phyloP scores from a whole-genome alignment of 2,113 vertebrate genomes.

The Paratilapia polleni region DNA sequence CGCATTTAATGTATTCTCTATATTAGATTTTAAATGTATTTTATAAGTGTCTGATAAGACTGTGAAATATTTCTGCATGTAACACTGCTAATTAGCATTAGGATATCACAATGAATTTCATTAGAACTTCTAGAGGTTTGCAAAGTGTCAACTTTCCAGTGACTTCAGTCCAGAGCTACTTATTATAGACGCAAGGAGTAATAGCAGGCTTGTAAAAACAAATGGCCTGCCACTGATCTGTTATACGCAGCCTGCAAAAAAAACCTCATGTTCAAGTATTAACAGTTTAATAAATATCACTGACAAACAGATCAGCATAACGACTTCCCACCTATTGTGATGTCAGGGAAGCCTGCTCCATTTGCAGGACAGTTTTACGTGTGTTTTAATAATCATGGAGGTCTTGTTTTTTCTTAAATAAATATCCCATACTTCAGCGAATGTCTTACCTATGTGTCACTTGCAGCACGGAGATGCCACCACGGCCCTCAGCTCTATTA shows the following conservation, averaged over 20 bases:
- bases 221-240: conserved; percentile 35
- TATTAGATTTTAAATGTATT: not conserved
- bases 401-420: conserved; percentile 55
- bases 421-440: conserved; percentile 67
- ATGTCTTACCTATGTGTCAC: conserved; percentile 75
- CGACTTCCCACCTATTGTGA: not conserved
- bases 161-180: conserved; percentile 5
- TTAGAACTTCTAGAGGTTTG: conserved; percentile 13
- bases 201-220: conserved; percentile 42
- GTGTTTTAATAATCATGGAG: conserved; percentile 33
- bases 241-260: conserved; percentile 5
- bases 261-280: conserved; percentile 21
- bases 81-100: not conserved
- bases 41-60: not conserved
- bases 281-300: conserved; percentile 18
- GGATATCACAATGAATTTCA: conserved; percentile 21
- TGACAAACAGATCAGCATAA: not conserved
- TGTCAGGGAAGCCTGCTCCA: conserved; percentile 4
- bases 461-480: conserved; percentile 72
- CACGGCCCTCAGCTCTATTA: conserved; percentile 61
- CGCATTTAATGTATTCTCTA: not conserved
- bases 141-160: conserved; percentile 32
- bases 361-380: conserved; percentile 25
- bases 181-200: conserved; percentile 15
- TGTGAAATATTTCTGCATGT: not conserved